Base-by-base conservation (phyloP, 2,797 vertebrate species). In the Gadopsis marmoratus region DNA sequence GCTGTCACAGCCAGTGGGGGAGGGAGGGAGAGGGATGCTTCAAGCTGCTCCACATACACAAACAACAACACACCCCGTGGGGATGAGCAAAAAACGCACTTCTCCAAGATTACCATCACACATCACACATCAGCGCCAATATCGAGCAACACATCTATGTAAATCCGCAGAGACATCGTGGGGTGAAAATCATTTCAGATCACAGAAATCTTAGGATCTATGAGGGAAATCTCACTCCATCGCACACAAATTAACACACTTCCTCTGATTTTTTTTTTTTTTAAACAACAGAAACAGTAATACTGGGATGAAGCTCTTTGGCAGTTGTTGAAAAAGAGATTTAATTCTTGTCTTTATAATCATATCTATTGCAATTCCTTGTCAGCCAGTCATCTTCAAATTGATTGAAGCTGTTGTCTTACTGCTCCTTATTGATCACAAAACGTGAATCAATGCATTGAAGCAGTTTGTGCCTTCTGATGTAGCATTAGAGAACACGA, bases 1-100 rank as follows among this genome's bases (percentile, higher is more conserved):
- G 90, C 93, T 92, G 92, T 92, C 92, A 94, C 74, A 82, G 88
- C 69, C 47, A 1, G 31, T 33, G 59, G 63, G 53, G 67, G n/a
- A 48, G 21, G 72, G 19, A 12, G n/a, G 54, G 29, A 6, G n/a
- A 16, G 84, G 26, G 73, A 56, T 0, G 55, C 81, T 69, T 85
- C 81, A 81, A 85, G 85, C 86, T 88, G 88, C 81, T 91, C 84
- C 85, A 86, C 79, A 86, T 81, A 81, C 26, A 75, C 54, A 80
- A 86, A 87, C 85, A 91, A 91, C 80, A 87, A 86, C 83, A 85
- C 82, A 84, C 78, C 47, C 78, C 72, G 39, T 56, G 62, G 74
- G 63, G 61, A 77, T 39, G 26, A 72, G 70, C 82, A 65, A 74
- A 78, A 77, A 71, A 35, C 60, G 74, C 73, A 73, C 72, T 64